Evolutionary conservation across 2,797 vertebrate genomes (phyloP).

Genomic region (Xerus rutilus): DNA sequence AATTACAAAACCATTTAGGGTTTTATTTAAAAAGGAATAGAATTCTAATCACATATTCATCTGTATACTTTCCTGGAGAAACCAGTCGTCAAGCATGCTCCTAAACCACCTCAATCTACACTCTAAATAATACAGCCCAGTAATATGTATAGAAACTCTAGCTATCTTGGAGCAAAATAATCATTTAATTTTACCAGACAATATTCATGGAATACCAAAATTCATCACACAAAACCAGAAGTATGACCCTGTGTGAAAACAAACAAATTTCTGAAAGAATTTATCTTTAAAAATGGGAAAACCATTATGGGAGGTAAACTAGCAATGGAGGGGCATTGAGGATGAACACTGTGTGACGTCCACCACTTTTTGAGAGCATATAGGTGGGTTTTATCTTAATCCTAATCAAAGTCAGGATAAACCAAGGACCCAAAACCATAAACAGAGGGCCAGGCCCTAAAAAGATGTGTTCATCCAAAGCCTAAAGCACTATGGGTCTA

Average conservation of each 20-base stretch:
- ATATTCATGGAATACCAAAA: background rate
- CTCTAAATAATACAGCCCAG: background rate
- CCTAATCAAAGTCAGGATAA: constrained; percentile 17
- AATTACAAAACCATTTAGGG: background rate
- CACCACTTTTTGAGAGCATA: background rate
- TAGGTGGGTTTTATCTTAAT: background rate
- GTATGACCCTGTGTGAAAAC: background rate
- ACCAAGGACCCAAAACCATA: background rate
- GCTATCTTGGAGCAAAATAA: constrained; percentile 4
- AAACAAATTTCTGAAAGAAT: constrained; percentile 6
- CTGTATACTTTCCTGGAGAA: constrained; percentile 21
- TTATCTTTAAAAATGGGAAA: background rate
- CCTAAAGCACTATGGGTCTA: background rate
- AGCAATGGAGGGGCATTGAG: background rate
- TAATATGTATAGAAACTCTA: background rate
- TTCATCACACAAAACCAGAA: constrained; percentile 43
- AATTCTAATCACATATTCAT: background rate
- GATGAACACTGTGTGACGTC: background rate
- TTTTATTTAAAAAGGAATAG: background rate
- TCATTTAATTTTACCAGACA: constrained; percentile 59
- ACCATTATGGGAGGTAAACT: background rate
- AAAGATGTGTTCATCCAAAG: background rate
- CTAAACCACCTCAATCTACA: background rate
- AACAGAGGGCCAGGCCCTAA: background rate
- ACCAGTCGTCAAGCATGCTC: constrained; percentile 24